Evolutionary conservation across 2,888 invertebrate genomes (phyloP).

Genomic region (Melanargia galathea): DNA sequence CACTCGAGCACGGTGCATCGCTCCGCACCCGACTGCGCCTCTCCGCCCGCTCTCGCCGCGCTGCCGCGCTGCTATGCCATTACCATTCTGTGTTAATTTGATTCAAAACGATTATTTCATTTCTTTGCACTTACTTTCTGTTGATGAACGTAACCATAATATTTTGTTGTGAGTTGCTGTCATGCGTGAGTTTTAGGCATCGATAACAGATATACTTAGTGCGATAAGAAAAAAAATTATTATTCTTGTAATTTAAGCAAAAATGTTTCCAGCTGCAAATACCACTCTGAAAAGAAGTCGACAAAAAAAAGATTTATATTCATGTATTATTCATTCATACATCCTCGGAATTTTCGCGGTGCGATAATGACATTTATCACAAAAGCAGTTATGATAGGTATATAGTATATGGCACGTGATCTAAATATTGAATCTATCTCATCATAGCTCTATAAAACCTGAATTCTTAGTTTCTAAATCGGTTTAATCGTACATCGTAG

Average conservation of each 20-base stretch:
- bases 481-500: no score
- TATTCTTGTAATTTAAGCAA: conserved; percentile 52
- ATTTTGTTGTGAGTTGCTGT: background rate
- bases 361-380: conserved; percentile 72
- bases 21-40: conserved; percentile 68
- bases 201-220: background rate
- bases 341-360: conserved; percentile 66
- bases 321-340: conserved; percentile 78
- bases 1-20: conserved; percentile 81
- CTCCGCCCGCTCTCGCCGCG: conserved; percentile 47
- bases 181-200: background rate
- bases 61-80: conserved; percentile 55
- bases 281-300: conserved; percentile 63
- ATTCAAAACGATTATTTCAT: conserved; percentile 61
- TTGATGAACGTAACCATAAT: background rate
- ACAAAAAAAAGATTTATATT: conserved; percentile 74
- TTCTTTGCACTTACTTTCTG: conserved; percentile 33
- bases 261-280: conserved; percentile 65
- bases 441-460: background rate
- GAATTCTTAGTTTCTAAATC: no score
- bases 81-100: conserved; percentile 68
- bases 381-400: conserved; percentile 49
- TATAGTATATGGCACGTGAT: conserved; percentile 24
- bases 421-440: conserved; percentile 13
- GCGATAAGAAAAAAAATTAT: conserved; percentile 12